Conservation (phyloP, 37 sponge, comb jelly and placozoan genomes). For the Cliona cf. orientalis region DNA sequence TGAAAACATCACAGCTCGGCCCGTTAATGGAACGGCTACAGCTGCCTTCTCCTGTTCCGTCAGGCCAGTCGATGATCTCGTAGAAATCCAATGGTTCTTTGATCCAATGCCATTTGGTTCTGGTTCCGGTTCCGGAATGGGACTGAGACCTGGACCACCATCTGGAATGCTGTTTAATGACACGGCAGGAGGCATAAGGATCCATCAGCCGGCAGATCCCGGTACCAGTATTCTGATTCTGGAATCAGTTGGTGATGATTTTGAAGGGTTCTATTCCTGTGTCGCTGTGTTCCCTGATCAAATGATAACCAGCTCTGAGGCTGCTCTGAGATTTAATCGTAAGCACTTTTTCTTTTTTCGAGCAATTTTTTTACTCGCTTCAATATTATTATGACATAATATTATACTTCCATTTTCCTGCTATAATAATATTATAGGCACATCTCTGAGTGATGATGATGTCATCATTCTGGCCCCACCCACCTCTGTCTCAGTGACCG, state of each 20-base stretch:
- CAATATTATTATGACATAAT: no score
- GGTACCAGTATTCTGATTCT: constrained; percentile 16
- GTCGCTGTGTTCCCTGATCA: neutral
- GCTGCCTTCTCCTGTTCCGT: constrained; percentile 25
- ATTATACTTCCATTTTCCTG: no score
- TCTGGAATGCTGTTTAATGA: neutral
- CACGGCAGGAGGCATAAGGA: no score
- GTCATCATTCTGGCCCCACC: neutral
- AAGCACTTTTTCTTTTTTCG: no score
- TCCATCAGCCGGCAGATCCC: neutral
- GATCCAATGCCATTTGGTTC: neutral
- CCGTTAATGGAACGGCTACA: neutral
- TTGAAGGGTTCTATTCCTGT: constrained; percentile 11
- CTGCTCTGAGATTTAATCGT: neutral
- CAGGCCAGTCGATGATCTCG: neutral
- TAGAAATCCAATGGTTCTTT: constrained; percentile 2
- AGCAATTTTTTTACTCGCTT: no score
- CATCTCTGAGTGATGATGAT: neutral
- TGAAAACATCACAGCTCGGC: neutral
- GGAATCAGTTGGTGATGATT: neutral
- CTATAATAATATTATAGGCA: no score
- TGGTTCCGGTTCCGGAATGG: neutral
- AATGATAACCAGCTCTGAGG: neutral
- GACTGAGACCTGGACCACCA: neutral
- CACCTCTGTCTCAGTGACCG: no score